Evolutionary conservation across 2,888 invertebrate species (phyloP), one percentile per base, ranked within the genome.

Genomic region (Pristionchus mayeri): DNA sequence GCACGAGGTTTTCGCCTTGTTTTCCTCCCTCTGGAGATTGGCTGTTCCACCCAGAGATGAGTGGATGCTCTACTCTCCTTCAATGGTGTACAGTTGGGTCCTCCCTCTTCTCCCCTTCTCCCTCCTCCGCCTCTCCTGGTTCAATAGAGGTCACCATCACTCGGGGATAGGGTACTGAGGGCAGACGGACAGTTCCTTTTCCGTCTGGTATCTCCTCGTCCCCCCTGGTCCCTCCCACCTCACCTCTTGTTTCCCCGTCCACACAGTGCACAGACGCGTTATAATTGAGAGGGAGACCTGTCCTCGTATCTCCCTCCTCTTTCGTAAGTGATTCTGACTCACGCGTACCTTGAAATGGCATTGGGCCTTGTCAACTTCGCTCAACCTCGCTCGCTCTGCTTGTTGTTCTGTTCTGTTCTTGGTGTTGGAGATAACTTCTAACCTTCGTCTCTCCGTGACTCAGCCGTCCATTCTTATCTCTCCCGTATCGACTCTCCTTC

Each of bases 261-360:
- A 40, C 71, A 71, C 40, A 71, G 71, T 71, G 71, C 71, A 71
- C 40, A 71, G 71, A 71, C 40, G 71, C 71, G 71, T 71, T 71
- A 71, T 71, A 71, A 71, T 71, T 44, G 71, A 71, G 71, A 71
- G 71, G 0, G 16, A 30, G 37, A 44, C 40, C 40, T 71, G 71
- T 71, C 40, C 71, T 71, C 71, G 71, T 63, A 24, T 57, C n/a
- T 21, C 3, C 3, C 54, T 24, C 4, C 4, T 60, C 34, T 63
- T 71, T 71, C 71, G 71, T 71, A 71, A 71, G 37, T 2, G 71
- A 71, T 71, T 71, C 71, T 71, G 71, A 71, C 71, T 71, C 71
- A 71, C 18, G 2, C n/a, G 34, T 63, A 71, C 71, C 71, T 44
- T 44, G 40, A 63, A 63, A 63, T 63, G 63, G 60, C 57, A 34